Evolutionary conservation across 2,797 vertebrate species (phyloP), one percentile per base, ranked within the genome.

Genomic region (Myripristis murdjan): DNA sequence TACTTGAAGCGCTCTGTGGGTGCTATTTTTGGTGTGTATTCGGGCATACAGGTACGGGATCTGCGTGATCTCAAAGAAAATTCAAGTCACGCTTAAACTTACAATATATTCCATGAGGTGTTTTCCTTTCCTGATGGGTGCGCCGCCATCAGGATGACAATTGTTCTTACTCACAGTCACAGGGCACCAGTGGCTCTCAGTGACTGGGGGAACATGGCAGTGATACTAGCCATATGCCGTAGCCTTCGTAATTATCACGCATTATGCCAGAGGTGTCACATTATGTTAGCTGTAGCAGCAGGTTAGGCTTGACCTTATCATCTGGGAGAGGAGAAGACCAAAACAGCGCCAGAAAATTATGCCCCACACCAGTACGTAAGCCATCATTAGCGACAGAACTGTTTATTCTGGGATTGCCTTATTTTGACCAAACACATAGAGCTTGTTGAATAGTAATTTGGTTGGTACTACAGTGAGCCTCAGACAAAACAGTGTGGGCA

Each of bases 191-290:
- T 15, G 39, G 18, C 73, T 71, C 68, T 73, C 59, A 56, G 35
- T 41, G 73, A 59, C 55, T 75, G 44, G 22, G 59, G 10, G 87
- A 81, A 81, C 72, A 37, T 77, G 83, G 28, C 24, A n/a, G 53
- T 15, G 41, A 64, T 52, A 31, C 75, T 12, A 61, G 62, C 82
- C 87, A 75, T 89, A 89, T 87, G 87, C 78, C 24, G 14, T 61
- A 79, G 79, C 81, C 84, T 56, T 68, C 84, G 80, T 85, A 90
- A 91, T 91, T 87, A 89, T 86, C 77, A 18, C 84, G 69, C 81
- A 69, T 81, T 84, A 75, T 79, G 74, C 62, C 68, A 12, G 71
- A 72, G 64, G 62, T 80, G 82, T 84, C 85, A 75, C 67, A 72
- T 35, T 64, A 49, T 55, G 33, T 64, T 55, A 68, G 64, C 52